Evolutionary conservation across 2,113 vertebrate species (phyloP).

Genomic region (Glareola pratincola): DNA sequence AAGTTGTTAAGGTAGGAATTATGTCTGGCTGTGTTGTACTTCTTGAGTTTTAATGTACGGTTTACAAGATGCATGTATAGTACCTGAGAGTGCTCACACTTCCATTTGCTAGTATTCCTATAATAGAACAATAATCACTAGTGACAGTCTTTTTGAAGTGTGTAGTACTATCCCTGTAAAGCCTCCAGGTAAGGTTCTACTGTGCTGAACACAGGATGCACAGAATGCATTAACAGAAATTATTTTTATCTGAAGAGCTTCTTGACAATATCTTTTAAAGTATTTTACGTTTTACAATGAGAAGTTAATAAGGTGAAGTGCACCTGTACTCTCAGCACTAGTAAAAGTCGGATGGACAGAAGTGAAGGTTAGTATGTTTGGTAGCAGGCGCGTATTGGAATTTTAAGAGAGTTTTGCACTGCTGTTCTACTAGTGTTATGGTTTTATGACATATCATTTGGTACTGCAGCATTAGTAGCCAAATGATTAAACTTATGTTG

Average conservation of each 20-base stretch:
- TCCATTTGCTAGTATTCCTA: not conserved
- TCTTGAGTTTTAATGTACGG: not conserved
- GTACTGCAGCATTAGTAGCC: not conserved
- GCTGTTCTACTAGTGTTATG: not conserved
- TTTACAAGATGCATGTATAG: not conserved
- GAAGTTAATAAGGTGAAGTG: not conserved
- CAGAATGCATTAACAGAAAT: not conserved
- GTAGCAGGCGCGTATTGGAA: not conserved
- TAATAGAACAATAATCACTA: not conserved
- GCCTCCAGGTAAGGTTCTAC: not conserved
- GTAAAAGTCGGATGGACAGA: not conserved
- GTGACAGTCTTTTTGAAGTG: not conserved
- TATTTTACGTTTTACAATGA: not conserved
- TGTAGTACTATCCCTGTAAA: not conserved
- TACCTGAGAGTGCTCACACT: not conserved
- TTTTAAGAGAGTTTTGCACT: not conserved
- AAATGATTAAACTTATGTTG: not conserved
- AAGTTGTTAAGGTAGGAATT: slow-evolving; percentile 83
- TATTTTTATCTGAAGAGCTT: not conserved
- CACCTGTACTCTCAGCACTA: not conserved
- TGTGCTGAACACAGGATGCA: not conserved
- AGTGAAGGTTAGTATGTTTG: not conserved
- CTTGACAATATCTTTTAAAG: not conserved
- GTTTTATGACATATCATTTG: not conserved
- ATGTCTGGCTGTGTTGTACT: not conserved